These are phyloP conservation scores for Gymnoscopelus braueri DNA, from an alignment of 2,797 vertebrate genomes.

Conservation along the genomic window DNA sequence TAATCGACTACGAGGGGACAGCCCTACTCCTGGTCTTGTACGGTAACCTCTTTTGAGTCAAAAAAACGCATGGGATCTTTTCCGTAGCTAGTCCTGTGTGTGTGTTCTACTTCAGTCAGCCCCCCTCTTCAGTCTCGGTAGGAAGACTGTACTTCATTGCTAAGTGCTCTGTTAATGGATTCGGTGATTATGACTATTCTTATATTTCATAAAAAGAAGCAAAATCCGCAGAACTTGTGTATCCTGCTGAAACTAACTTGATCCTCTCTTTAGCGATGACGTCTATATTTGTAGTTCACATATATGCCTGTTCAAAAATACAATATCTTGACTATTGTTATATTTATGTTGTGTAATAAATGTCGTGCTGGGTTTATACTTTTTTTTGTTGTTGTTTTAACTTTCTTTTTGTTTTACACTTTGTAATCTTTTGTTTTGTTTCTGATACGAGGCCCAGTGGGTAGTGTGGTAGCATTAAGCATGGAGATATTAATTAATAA, in stretches of 20 bases:
- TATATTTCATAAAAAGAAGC: constrained; percentile 72
- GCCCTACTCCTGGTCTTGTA: constrained; percentile 75
- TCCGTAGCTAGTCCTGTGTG: constrained; percentile 83
- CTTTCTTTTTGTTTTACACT: constrained; percentile 67
- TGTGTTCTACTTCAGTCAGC: constrained; percentile 60
- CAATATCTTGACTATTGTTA: constrained; percentile 86
- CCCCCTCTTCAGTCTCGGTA: constrained; percentile 78
- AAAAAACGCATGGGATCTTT: constrained; percentile 83
- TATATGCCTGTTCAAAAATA: constrained; percentile 88
- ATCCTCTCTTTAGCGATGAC: constrained; percentile 83
- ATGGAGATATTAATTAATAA: constrained; percentile 58
- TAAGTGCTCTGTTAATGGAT: constrained; percentile 84
- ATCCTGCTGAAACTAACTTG: constrained; percentile 87
- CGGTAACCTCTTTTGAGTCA: constrained; percentile 76
- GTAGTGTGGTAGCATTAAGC: constrained; percentile 69
- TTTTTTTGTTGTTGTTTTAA: constrained; percentile 70
- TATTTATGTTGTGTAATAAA: constrained; percentile 94
- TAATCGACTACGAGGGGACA: no score
- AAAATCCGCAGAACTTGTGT: constrained; percentile 83
- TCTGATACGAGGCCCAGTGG: constrained; percentile 85
- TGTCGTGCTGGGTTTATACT: constrained; percentile 88
- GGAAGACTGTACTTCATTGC: constrained; percentile 86
- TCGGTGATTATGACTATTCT: constrained; percentile 73
- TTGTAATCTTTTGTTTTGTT: constrained; percentile 46
- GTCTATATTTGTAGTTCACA: constrained; percentile 88